phyloP scores from a whole-genome alignment of 2,113 vertebrate species.

The Bujurquina vittata region DNA sequence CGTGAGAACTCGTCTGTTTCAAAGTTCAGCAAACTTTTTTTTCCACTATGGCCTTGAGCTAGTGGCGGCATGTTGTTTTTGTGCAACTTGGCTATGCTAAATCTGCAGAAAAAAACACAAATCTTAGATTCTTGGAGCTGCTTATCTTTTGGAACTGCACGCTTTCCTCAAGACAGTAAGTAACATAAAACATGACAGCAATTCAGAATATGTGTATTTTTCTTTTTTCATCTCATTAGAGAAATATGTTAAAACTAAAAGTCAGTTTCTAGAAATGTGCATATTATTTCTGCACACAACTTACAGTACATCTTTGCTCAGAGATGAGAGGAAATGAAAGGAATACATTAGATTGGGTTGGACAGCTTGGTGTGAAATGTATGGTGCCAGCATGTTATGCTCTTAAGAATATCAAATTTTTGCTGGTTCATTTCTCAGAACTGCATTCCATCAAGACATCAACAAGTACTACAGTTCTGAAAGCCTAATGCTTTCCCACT shows the following conservation, averaged over 20 bases:
- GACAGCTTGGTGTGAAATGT: neutral
- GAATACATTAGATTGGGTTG: neutral
- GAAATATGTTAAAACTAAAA: neutral
- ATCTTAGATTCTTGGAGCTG: neutral
- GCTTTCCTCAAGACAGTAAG: neutral
- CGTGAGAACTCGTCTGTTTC: neutral
- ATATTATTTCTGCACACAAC: neutral
- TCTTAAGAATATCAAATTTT: neutral
- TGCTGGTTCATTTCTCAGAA: slow-evolving; percentile 7
- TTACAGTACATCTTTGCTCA: neutral
- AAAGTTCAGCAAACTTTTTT: slow-evolving; percentile 31
- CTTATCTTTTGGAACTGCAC: neutral
- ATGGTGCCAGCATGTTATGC: neutral
- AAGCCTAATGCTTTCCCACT: neutral
- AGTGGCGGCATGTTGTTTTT: slow-evolving; percentile 1
- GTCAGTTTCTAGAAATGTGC: neutral
- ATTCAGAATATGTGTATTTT: neutral
- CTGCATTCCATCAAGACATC: slow-evolving; percentile 14
- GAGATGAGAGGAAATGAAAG: neutral
- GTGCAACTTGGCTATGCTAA: neutral
- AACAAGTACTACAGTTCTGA: neutral
- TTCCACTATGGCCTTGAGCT: neutral
- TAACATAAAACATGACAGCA: neutral
- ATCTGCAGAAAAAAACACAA: neutral
- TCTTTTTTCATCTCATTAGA: neutral